Evolutionary conservation across 2,888 invertebrate species (phyloP), one percentile per base, ranked within the genome.

Genomic region (Eristalinus sepulchralis): DNA sequence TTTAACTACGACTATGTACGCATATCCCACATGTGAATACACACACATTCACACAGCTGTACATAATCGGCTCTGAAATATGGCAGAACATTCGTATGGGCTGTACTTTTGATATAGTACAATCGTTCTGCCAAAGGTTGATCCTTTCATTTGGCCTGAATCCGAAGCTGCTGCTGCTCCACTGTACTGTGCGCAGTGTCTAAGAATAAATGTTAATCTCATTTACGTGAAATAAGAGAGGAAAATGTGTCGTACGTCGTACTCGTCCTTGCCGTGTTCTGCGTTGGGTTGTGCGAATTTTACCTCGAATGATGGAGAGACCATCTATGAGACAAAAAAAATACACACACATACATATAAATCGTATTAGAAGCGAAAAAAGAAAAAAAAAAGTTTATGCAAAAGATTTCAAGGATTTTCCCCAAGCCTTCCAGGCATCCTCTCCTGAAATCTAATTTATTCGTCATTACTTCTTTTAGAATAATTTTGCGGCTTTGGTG

Each of bases 391-490:
- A 77, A 75, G 78, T 82, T 63, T 75, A 78, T 86, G 82, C 82
- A 86, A 86, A 86, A 73, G 77, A 85, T 85, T 81, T 77, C 82
- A 77, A 72, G 78, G 73, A 81, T 82, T 73, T 82, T 62, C 77
- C n/a, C 59, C 31, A 70, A 70, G 82, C 76, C 82, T 78, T 31
- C 34, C 59, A 85, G 82, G 60, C 72, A 70, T 78, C 66, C 34
- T 73, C 57, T 75, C 59, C 34, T 70, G 73, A 57, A 83, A 78
- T 83, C 85, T 83, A 86, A 86, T 86, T 83, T 86, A 86, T 83
- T 86, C 83, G 68, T 86, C 78, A 86, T 86, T 86, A 86, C 82
- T 83, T 83, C 63, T 82, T 82, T 81, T 64, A 63, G 82, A 73
- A 86, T 82, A 78, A 81, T 86, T 81, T 77, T 86, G 82, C 60